Conservation (phyloP, 2,888 invertebrate genomes). For the Heterodera filipjevi region DNA sequence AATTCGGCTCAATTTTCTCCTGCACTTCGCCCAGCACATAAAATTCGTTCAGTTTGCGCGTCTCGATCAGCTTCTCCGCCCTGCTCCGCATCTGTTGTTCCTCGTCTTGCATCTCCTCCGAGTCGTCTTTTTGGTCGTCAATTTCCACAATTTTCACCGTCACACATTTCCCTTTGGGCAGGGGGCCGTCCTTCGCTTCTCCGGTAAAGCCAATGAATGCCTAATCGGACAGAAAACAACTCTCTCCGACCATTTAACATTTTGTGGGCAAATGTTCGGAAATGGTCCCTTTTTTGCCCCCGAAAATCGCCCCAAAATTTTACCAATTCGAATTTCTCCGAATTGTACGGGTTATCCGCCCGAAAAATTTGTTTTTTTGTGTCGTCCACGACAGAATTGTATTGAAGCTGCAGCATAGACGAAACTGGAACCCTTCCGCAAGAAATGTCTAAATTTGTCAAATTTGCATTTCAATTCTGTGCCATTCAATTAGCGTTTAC, state of each 20-base stretch:
- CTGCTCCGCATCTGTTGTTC: neutral
- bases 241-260: too few relatives aligned
- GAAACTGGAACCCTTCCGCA: constrained; percentile 1
- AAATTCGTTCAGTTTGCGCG: constrained; percentile 7
- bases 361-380: neutral
- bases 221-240: neutral
- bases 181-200: neutral
- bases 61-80: neutral
- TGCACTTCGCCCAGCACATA: neutral
- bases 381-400: neutral
- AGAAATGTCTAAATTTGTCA: constrained; percentile 2
- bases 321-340: constrained; percentile 5
- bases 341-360: neutral
- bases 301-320: neutral
- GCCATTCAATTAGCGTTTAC: neutral
- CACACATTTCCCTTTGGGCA: neutral
- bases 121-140: neutral
- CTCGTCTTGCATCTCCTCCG: neutral
- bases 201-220: neutral
- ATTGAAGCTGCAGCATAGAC: neutral
- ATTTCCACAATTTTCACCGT: constrained; percentile 7
- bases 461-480: neutral
- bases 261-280: neutral
- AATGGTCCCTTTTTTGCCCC: neutral
- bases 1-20: neutral